Evolutionary conservation across 2,113 vertebrate species (phyloP), one percentile per base, ranked within the genome.

Genomic region (Ciconia stormi): DNA sequence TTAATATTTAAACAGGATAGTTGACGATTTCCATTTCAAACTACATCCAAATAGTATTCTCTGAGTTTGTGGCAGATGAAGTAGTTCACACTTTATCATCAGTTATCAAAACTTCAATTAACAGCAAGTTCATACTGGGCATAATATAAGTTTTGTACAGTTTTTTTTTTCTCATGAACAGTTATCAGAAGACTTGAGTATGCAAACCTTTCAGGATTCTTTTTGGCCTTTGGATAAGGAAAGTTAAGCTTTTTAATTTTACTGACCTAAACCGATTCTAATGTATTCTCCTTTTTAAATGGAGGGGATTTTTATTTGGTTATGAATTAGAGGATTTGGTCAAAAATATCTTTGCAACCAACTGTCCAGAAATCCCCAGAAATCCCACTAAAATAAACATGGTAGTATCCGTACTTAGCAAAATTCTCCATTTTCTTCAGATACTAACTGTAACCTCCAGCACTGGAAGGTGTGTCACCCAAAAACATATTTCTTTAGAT

Each of bases 401-500:
- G 7, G 10, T 58, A 32, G 30, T 67, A 26, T 25, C 30, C 8
- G 4, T 42, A 58, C n/a, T 89, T 82, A 61, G 29, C 18, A 83
- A 74, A 38, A 44, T 36, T 65, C 89, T 95, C 91, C 38, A 78
- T 97, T 97, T 90, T 82, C 82, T 87, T 92, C 91, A 96, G 97
- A 96, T 97, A 82, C 95, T 95, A 90, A 73, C 77, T 95, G 92
- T 40, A 82, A 63, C 21, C 7, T 47, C 44, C 44, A 92, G 87
- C 47, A 73, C 90, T 93, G 90, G 74, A 95, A 88, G 58, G 42
- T 63, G 72, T 81, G 77, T 91, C 73, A 59, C 84, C 87, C 84
- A 95, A 97, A 89, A 63, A 36, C 23, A 18, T 83, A 73, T 89
- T 97, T 94, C 86, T 95, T 96, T 94, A 95, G 97, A 98, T 98